A percentile compares a stretch with the other conserved stretches of the same genome.
Evolutionary conservation across 2,888 invertebrate genomes (phyloP).

Genomic region (Elaeidobius kamerunicus): DNA sequence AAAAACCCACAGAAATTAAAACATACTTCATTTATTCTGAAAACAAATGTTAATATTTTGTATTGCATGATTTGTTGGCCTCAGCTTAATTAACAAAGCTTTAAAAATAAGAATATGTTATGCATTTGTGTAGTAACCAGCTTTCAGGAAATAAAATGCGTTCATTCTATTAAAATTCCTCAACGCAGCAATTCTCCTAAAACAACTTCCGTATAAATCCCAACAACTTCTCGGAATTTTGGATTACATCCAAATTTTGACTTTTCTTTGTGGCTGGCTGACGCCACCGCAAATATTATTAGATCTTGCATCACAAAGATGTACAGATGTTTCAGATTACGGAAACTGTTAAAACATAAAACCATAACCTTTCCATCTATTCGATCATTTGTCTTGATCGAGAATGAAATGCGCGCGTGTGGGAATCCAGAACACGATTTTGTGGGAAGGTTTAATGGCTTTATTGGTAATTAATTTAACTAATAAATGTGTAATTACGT

Average conservation of each 20-base stretch:
- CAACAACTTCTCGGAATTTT: background rate
- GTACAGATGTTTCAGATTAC: background rate
- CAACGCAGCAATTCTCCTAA: background rate
- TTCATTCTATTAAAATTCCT: background rate
- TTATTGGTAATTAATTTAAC: background rate
- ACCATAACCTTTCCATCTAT: background rate
- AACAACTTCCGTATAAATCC: background rate
- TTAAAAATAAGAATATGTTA: too few species aligned
- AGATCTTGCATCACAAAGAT: background rate
- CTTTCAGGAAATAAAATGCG: too few species aligned
- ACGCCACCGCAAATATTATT: background rate
- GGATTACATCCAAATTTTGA: background rate
- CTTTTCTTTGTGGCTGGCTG: background rate
- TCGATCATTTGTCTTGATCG: background rate
- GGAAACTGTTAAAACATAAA: background rate
- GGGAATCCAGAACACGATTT: background rate
- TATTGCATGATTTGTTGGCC: too few species aligned
- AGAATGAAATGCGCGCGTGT: background rate
- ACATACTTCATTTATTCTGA: too few species aligned
- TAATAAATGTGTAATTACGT: too few species aligned
- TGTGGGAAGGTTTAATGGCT: background rate
- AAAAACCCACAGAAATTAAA: too few species aligned
- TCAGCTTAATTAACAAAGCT: too few species aligned
- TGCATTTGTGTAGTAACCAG: too few species aligned
- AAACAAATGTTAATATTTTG: too few species aligned